phyloP scores from a whole-genome alignment of 2,888 invertebrate genomes.

The Teinopalpus imperialis region DNA sequence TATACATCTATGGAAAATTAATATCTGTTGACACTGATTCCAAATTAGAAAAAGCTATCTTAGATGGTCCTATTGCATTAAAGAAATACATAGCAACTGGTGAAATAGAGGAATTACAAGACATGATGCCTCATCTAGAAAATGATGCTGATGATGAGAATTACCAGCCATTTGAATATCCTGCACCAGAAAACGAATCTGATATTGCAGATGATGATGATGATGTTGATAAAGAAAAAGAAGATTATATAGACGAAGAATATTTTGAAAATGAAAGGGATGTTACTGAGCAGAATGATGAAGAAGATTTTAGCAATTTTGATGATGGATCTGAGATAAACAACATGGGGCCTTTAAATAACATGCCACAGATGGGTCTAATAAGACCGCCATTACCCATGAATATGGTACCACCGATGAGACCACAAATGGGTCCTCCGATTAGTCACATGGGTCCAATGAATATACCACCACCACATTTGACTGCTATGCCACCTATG shows the following conservation, averaged over 20 bases:
- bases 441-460: slow-evolving; percentile 45
- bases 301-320: slow-evolving; percentile 58
- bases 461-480: slow-evolving; percentile 39
- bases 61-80: slow-evolving; percentile 88
- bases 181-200: slow-evolving; percentile 52
- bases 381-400: slow-evolving; percentile 35
- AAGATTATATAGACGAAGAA: slow-evolving; percentile 47
- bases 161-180: slow-evolving; percentile 71
- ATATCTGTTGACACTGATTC: slow-evolving; percentile 90
- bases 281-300: slow-evolving; percentile 61
- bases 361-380: slow-evolving; percentile 42
- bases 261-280: slow-evolving; percentile 70
- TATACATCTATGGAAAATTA: slow-evolving; percentile 92
- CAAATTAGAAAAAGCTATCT: slow-evolving; percentile 87
- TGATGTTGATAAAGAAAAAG: slow-evolving; percentile 58
- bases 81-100: slow-evolving; percentile 90
- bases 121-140: slow-evolving; percentile 87
- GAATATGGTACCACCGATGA: too few relatives aligned
- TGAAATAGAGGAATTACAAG: slow-evolving; percentile 90
- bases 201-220: slow-evolving; percentile 52
- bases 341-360: slow-evolving; percentile 43
- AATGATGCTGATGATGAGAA: slow-evolving; percentile 81
- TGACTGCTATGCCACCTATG: slow-evolving; percentile 50
- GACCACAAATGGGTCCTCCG: slow-evolving; percentile 37
- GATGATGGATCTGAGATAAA: slow-evolving; percentile 60